These are phyloP conservation scores for Brachylomia viminalis DNA, from an alignment of 2,888 invertebrate genomes.

Conservation along the genomic window DNA sequence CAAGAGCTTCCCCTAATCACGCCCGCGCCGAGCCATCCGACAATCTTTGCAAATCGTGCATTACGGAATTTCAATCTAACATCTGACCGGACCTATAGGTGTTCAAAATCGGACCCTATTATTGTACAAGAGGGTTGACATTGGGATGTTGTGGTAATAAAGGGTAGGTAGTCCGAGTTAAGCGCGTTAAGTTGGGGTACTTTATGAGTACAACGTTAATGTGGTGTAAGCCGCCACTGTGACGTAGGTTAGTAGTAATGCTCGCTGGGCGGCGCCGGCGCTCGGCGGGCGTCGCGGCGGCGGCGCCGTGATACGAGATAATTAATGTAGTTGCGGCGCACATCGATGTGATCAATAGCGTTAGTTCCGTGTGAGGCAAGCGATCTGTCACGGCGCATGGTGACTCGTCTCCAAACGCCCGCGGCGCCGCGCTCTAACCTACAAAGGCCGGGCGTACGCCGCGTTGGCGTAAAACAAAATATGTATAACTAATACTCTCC, in stretches of 20 bases:
- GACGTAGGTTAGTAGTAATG: conserved; percentile 61
- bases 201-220: conserved; percentile 66
- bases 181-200: conserved; percentile 60
- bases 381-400: conserved; percentile 58
- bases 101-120: conserved; percentile 52
- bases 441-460: conserved; percentile 30
- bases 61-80: conserved; percentile 68
- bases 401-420: conserved; percentile 37
- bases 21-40: conserved; percentile 40
- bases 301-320: conserved; percentile 38
- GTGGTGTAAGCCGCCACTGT: conserved; percentile 59
- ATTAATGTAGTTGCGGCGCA: conserved; percentile 55
- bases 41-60: conserved; percentile 71
- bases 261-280: conserved; percentile 42
- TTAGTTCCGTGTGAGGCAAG: conserved; percentile 57
- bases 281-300: too few relatives aligned
- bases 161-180: conserved; percentile 50
- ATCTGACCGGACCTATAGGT: conserved; percentile 24
- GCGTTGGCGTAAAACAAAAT: conserved; percentile 50
- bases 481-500: conserved; percentile 54
- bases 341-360: conserved; percentile 67
- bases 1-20: conserved; percentile 52
- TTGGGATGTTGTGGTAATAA: conserved; percentile 30
- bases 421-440: conserved; percentile 53
- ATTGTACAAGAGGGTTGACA: conserved; percentile 33